Conservation (phyloP, 2,797 vertebrate genomes). For the Amniataba percoides region DNA sequence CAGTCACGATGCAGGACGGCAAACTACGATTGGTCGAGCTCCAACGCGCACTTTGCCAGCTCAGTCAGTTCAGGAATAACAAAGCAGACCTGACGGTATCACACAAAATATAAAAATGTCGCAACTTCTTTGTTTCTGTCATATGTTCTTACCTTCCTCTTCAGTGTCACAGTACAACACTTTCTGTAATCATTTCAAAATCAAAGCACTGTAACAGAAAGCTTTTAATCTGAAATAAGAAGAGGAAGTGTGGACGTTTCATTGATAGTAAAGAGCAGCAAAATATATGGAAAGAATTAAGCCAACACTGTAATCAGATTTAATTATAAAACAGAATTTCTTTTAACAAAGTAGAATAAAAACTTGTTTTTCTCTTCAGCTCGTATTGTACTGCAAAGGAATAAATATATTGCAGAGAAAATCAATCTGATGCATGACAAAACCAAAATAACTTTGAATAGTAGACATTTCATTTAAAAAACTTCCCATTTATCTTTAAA, state of each 20-base stretch:
- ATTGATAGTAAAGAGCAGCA: neutral
- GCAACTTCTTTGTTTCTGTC: neutral
- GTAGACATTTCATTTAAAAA: neutral
- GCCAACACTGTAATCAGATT: neutral
- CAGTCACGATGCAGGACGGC: too few relatives aligned
- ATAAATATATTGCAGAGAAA: neutral
- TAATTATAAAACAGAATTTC: too few relatives aligned
- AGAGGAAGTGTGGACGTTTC: neutral
- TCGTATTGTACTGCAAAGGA: neutral
- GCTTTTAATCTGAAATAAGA: neutral
- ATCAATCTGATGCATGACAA: neutral
- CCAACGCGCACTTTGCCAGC: too few relatives aligned
- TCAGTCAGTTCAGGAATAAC: neutral
- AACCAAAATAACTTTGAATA: neutral
- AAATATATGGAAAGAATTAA: neutral
- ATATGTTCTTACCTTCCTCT: neutral
- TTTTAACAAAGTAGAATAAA: too few relatives aligned
- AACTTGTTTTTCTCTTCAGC: neutral
- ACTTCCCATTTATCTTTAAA: neutral
- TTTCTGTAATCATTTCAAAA: slow-evolving; percentile 1
- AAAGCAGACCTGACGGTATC: neutral
- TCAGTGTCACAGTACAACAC: neutral
- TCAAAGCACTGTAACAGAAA: neutral
- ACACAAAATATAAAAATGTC: neutral
- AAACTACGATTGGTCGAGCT: too few relatives aligned